Percentiles rank a stretch among this genome's conserved stretches.
These are phyloP conservation scores for Tetramorium alpestre DNA, from an alignment of 1,140 invertebrate genomes.

Conservation along the genomic window DNA sequence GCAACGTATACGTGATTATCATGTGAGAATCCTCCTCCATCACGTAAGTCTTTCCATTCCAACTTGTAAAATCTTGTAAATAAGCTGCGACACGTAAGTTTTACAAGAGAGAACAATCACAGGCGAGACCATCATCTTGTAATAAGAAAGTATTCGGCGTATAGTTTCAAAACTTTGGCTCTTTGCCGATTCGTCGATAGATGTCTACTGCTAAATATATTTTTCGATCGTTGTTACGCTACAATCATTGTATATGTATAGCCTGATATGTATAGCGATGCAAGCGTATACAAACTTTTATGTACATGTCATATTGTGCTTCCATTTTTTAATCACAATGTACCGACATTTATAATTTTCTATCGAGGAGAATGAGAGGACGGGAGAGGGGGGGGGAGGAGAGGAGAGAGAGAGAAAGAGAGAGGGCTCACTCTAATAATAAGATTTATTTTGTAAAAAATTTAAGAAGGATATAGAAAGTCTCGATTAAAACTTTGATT, in stretches of 20 bases:
- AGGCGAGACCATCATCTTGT: neutral
- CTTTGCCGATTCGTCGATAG: constrained; percentile 9
- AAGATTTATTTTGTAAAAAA: neutral
- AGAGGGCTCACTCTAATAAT: too few relatives aligned
- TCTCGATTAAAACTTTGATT: neutral
- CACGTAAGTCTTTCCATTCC: neutral
- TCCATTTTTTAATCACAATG: constrained; percentile 48
- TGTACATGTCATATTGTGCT: constrained; percentile 33
- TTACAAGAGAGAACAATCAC: neutral
- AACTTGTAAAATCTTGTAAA: constrained; percentile 40
- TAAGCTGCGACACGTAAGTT: neutral
- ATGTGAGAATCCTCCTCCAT: neutral
- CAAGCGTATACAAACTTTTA: constrained; percentile 25
- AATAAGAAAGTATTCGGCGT: constrained; percentile 11
- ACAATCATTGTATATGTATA: neutral
- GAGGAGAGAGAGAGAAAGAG: too few relatives aligned
- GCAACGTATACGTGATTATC: neutral
- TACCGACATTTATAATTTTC: neutral
- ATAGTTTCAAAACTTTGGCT: constrained; percentile 20
- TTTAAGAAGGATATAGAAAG: neutral
- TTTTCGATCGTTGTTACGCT: constrained; percentile 24
- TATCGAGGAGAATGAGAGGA: neutral
- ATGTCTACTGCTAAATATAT: constrained; percentile 15
- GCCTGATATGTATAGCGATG: neutral
- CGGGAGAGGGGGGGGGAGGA: too few relatives aligned